A percentile compares a stretch with the other conserved stretches of the same genome.
Conservation (phyloP, 2,888 invertebrate genomes). For the Synergus umbraculus region DNA sequence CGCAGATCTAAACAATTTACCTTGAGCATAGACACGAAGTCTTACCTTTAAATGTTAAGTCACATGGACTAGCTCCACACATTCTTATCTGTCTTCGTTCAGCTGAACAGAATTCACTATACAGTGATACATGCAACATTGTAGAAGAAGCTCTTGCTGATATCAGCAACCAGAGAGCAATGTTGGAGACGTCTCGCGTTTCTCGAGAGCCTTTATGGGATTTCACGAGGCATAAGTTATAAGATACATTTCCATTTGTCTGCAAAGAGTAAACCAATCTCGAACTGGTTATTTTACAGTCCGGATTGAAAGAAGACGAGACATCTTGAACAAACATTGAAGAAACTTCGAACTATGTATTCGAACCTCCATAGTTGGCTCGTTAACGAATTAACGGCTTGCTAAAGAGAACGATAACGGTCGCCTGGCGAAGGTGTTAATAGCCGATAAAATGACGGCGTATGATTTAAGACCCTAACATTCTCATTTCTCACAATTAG, state of each 20-base stretch:
- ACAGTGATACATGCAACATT: constrained; percentile 33
- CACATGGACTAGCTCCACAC: constrained; percentile 28
- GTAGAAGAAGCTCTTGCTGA: constrained; percentile 38
- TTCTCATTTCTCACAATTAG: constrained; percentile 15
- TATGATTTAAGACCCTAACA: constrained; percentile 42
- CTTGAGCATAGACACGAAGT: neutral
- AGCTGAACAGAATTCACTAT: constrained; percentile 20
- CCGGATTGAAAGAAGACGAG: constrained; percentile 3
- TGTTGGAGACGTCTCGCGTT: constrained; percentile 44
- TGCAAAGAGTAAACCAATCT: constrained; percentile 17
- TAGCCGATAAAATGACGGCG: constrained; percentile 43
- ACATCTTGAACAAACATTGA: constrained; percentile 23
- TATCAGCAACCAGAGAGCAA: constrained; percentile 50
- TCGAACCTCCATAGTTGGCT: constrained; percentile 40
- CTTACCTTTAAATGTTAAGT: constrained; percentile 44
- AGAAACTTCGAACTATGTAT: constrained; percentile 17
- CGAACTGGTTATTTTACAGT: constrained; percentile 9
- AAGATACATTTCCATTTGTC: constrained; percentile 29
- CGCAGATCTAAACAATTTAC: constrained; percentile 16
- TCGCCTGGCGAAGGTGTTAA: constrained; percentile 49
- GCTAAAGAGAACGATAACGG: constrained; percentile 53
- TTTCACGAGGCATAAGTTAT: constrained; percentile 36
- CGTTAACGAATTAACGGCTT: constrained; percentile 55
- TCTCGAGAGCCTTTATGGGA: constrained; percentile 40
- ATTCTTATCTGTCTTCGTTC: neutral